These are phyloP conservation scores for Tetrax tetrax DNA, from an alignment of 2,113 vertebrate genomes.

Conservation along the genomic window DNA sequence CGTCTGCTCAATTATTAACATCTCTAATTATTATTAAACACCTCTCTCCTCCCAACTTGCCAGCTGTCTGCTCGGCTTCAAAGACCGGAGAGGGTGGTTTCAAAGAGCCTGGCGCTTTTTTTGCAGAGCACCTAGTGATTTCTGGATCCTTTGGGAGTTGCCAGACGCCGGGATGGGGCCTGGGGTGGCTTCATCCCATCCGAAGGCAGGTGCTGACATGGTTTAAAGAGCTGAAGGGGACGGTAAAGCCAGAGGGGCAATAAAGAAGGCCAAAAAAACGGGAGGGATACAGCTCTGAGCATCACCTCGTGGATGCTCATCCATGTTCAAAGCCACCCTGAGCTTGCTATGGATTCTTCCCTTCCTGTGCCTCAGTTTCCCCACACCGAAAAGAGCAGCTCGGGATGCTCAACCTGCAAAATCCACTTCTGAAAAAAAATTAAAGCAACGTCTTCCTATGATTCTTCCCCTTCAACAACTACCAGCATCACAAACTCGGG, in stretches of 20 bases:
- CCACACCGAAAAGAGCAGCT: rapidly evolving
- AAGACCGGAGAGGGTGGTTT: neutral
- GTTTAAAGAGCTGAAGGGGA: neutral
- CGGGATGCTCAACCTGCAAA: rapidly evolving
- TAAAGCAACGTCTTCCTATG: neutral
- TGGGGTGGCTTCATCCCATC: rapidly evolving
- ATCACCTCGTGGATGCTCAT: neutral
- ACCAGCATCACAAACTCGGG: neutral
- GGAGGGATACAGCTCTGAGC: neutral
- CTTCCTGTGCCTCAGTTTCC: neutral
- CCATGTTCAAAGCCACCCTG: neutral
- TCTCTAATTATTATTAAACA: constrained; percentile 37
- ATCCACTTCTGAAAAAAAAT: no score
- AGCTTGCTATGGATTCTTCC: neutral
- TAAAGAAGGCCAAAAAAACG: neutral
- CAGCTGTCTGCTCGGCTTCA: neutral
- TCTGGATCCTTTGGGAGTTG: neutral
- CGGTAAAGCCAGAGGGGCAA: neutral
- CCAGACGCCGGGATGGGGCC: no score
- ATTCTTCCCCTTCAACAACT: neutral
- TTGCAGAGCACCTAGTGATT: neutral
- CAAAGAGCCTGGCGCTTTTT: neutral
- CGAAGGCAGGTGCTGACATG: neutral
- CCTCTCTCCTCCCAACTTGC: neutral
- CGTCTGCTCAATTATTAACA: constrained; percentile 36